Base-by-base conservation (phyloP, 1,140 invertebrate species). In the Magallana ariakensis region DNA sequence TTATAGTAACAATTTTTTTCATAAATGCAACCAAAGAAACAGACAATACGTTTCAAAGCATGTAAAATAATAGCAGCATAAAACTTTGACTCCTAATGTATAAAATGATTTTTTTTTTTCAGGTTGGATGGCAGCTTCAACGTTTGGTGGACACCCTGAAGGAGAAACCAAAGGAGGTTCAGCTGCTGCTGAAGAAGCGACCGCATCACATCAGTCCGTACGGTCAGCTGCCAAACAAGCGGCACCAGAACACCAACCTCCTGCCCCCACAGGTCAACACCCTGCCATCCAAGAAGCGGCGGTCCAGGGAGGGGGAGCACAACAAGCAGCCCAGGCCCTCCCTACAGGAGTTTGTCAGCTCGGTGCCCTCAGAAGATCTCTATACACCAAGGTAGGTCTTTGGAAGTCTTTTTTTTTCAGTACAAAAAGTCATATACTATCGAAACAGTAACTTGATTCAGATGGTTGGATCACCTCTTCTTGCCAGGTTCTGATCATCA, bases 131-230 rank as follows among this genome's bases (percentile, higher is more conserved):
- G 97, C 97, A 97, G 90, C 95, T 96, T 58, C 97, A 97, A 92
- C 97, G 97, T 90, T 96, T 98, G n/a, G 95, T 97, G 75, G 95
- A 96, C 87, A 95, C 97, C 26, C 96, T 98, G 91, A 96, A 96
- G 90, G 97, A 97, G 91, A 97, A 96, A 87, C 96, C 97, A 5
- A 96, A 97, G 19, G 97, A 98, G 93, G 96, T 98, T 87, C 95
- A 97, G 53, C 94, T 98, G 54, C 97, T 97, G 0, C 93, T 98
- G 13, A 98, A 98, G 94, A 97, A 98, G 93, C 95, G 97, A 9
- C 97, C 97, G 0, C 95, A 96, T 70, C 97, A 98, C 91, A 97
- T 97, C 3, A 97, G 97, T 94, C 96, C 97, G 81, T 97, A 97
- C 91, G 97, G 97, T 5, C 97, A 97, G 91, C 97, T 97, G 66